Base-by-base conservation (phyloP, 2,113 vertebrate species). In the Ammodytes marinus region DNA sequence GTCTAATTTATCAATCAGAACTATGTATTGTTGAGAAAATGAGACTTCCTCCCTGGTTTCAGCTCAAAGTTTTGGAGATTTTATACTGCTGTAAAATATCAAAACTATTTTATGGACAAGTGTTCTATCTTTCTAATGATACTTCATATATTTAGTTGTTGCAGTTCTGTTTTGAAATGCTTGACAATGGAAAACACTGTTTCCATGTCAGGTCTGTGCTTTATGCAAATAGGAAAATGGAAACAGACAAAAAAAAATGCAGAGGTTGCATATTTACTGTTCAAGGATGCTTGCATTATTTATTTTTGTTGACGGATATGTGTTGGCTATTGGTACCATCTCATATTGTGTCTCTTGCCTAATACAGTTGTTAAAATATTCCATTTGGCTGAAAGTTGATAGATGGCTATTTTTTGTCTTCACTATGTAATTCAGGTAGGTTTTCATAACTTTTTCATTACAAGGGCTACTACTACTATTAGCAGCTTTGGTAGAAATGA, bases 381-480 rank as follows among this genome's bases (percentile, higher is more conserved):
- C 79, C 84, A 85, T 90, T 83, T 71, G 78, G 84, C 82, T 83
- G 69, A 88, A 69, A 53, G 71, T 88, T 82, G 69, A 76, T 88
- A 73, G 52, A 63, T 88, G 85, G 88, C 77, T 77, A 60, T 85
- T 84, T 91, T 91, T 75, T 88, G 83, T 94, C 90, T 90, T 92
- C 87, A 90, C 79, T 53, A 81, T 90, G 92, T 93, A 91, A 94
- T 95, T 95, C 94, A 93, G 94, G 94, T 94, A 88, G 91, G 92
- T 95, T 95, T 94, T 93, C 91, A 89, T 90, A 91, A 92, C 85
- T 86, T 92, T 85, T 89, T 94, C 91, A 93, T 95, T 88, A 94
- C 90, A 95, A 96, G 95, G 95, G 95, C 95, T 95, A 94, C 86
- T 91, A 83, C 72, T 89, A 94, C 86, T 91, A 83, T 70, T 89